A percentile compares a stretch with the other conserved stretches of the same genome.
Evolutionary conservation across 2,113 vertebrate genomes (phyloP).

Genomic region (Tachuris rubrigastra): DNA sequence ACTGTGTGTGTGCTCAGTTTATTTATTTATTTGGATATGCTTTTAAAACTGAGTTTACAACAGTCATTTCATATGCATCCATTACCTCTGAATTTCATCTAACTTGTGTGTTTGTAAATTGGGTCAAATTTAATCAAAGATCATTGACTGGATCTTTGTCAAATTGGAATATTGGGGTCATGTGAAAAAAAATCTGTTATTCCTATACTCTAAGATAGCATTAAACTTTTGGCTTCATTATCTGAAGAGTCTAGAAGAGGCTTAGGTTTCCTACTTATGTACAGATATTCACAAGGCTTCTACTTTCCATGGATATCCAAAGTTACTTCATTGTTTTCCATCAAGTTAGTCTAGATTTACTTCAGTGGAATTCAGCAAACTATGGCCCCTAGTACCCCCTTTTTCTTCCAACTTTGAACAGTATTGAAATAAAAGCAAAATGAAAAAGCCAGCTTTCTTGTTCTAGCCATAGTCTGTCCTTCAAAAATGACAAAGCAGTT

Average conservation of each 20-base stretch:
- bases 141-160: neutral
- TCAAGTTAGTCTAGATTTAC: neutral
- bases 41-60: neutral
- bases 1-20: neutral
- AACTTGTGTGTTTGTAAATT: neutral
- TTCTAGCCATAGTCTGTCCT: neutral
- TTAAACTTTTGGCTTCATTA: neutral
- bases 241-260: neutral
- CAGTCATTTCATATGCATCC: neutral
- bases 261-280: neutral
- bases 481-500: constrained; percentile 7
- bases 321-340: neutral
- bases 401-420: neutral
- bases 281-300: neutral
- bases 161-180: neutral
- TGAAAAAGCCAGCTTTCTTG: neutral
- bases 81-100: neutral
- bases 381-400: neutral
- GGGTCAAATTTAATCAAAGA: neutral
- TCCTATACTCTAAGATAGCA: neutral
- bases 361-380: neutral
- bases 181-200: neutral
- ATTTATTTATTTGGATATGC: neutral
- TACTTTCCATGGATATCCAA: neutral
- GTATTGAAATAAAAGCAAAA: constrained; percentile 7